Evolutionary conservation across 2,888 invertebrate genomes (phyloP).

Genomic region (Acrocera orbiculus): DNA sequence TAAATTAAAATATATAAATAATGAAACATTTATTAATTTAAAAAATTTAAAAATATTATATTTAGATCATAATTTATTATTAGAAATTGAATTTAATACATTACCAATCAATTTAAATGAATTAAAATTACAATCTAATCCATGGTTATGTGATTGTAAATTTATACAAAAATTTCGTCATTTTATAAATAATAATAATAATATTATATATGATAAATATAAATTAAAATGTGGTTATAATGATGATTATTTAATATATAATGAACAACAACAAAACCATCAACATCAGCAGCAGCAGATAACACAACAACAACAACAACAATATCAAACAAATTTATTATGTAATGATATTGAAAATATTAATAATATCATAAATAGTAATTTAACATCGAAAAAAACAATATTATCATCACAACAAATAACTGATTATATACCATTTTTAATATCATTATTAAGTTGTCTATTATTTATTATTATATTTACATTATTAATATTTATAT

Average conservation of each 20-base stretch:
- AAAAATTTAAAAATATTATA: conserved; percentile 69
- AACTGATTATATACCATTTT: conserved; percentile 64
- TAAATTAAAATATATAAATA: conserved; percentile 62
- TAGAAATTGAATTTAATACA: conserved; percentile 66
- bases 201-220: conserved; percentile 55
- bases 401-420: conserved; percentile 31
- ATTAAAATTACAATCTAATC: conserved; percentile 59
- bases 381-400: conserved; percentile 47
- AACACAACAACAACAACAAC: background rate
- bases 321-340: too few species aligned
- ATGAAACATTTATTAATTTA: conserved; percentile 65
- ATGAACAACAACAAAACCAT: background rate
- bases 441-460: conserved; percentile 58
- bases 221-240: conserved; percentile 42
- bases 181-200: conserved; percentile 63
- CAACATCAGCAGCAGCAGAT: conserved; percentile 3
- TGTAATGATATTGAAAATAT: background rate
- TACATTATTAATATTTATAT: conserved; percentile 60
- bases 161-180: conserved; percentile 61
- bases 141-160: conserved; percentile 77
- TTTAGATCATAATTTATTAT: conserved; percentile 67
- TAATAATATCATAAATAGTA: conserved; percentile 36
- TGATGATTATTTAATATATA: too few species aligned
- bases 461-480: conserved; percentile 58
- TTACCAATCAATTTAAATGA: conserved; percentile 45